Base-by-base conservation (phyloP, 2,888 invertebrate genomes). In the Noctua pronuba region DNA sequence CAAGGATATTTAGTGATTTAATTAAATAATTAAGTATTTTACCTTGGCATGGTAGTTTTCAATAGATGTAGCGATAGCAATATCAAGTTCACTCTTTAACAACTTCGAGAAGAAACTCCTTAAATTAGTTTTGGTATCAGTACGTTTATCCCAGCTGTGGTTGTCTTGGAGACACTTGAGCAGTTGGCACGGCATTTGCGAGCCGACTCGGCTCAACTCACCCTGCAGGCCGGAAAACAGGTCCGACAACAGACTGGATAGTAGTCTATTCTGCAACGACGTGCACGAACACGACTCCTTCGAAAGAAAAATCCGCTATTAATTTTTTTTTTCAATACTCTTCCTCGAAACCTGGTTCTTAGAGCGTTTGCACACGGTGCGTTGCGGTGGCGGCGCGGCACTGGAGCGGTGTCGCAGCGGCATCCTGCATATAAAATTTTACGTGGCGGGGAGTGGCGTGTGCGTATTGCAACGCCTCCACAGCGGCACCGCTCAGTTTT, bases 21-120 rank as follows among this genome's bases (percentile, higher is more conserved):
- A n/a, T n/a, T n/a, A 10, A 77, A 62, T 46, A 31, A 35, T 35
- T 21, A 41, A 65, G 3, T 41, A 18, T 70, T 31, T 60, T 89
- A 96, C 96, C 94, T 91, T 95, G 38, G 94, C 96, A 71, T 95
- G 96, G 88, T 95, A 95, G 69, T 94, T 95, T 81, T 96, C 96
- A 79, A 96, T 95, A 0, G 95, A 92, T 3, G 94, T 94, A 67
- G 95, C 94, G 52, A 96, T 96, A 35, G 96, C 96, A 76, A 96
- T 95, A 80, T 96, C 94, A 0, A 96, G 90, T 86, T 96, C 96
- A 28, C 92, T 93, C 8, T 94, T 86, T 35, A 96, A 89, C 64
- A 96, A 88, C 74, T 92, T 89, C 2, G 94, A 90, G 80, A 96
- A 96, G 84, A 91, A 96, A 80, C 89, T 92, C 24, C 91, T 90